Conservation (phyloP, 2,797 vertebrate genomes). For the Poecile montanus region DNA sequence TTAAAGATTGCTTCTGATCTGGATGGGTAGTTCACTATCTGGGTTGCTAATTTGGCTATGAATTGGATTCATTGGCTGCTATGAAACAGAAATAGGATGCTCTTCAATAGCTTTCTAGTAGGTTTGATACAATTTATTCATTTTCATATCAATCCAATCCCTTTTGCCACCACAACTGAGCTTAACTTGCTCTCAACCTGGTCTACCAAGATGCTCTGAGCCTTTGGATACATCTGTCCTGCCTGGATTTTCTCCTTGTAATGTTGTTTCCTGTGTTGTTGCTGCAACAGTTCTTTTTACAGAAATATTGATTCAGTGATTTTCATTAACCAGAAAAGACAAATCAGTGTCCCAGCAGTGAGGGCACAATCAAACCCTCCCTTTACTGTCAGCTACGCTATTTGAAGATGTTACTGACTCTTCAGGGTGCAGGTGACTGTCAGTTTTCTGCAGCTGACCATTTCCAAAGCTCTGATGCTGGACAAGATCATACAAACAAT, state of each 20-base stretch:
- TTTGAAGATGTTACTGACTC: background rate
- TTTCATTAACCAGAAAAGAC: background rate
- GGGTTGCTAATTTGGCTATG: background rate
- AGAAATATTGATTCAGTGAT: background rate
- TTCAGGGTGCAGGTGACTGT: background rate
- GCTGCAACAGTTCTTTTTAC: background rate
- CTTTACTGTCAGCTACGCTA: background rate
- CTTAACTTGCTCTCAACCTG: background rate
- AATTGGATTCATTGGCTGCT: background rate
- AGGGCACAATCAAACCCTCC: background rate
- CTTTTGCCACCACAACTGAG: background rate
- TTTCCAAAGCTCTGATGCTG: background rate
- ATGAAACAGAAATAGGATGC: background rate
- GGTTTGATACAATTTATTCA: background rate
- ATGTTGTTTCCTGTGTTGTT: background rate
- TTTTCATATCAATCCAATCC: background rate
- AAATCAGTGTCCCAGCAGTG: background rate
- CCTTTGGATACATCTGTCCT: background rate
- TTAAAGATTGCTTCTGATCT: conserved; percentile 2
- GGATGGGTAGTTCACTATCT: background rate
- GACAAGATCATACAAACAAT: background rate
- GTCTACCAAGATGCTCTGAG: background rate
- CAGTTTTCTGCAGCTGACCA: background rate
- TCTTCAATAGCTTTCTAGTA: background rate
- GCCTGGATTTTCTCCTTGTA: background rate